These are phyloP conservation scores for Rhizomys pruinosus DNA, from an alignment of 2,113 vertebrate genomes.

Conservation along the genomic window DNA sequence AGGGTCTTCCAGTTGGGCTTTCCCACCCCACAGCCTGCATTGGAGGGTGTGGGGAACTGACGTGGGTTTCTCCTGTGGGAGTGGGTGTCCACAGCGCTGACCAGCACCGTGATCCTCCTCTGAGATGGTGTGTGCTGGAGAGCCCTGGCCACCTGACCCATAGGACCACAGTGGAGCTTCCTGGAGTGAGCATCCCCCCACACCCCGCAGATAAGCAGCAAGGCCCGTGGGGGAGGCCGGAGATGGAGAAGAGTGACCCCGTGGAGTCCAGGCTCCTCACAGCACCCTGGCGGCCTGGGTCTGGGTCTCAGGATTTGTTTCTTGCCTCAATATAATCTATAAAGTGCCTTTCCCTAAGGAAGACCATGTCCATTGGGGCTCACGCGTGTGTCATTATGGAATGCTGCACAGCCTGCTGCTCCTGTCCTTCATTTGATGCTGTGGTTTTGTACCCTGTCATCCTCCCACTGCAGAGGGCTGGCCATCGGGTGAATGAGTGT, in stretches of 20 bases:
- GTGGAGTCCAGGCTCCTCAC: too few species aligned
- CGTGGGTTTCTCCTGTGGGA: background rate
- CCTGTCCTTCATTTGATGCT: background rate
- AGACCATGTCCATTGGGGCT: background rate
- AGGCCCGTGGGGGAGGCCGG: too few species aligned
- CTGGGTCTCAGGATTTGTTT: background rate
- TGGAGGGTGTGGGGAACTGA: background rate
- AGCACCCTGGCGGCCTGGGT: background rate
- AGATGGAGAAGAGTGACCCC: fast-evolving
- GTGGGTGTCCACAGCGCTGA: background rate
- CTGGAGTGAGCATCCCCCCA: too few species aligned
- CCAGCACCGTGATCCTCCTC: background rate
- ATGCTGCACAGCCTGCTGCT: fast-evolving
- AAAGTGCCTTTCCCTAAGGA: background rate
- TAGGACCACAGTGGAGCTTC: background rate
- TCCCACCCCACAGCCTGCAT: background rate
- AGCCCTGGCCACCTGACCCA: background rate
- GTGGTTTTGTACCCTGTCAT: background rate
- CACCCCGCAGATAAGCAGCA: background rate
- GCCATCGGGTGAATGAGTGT: background rate
- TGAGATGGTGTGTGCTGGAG: background rate
- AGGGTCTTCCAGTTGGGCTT: background rate
- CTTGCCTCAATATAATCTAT: background rate
- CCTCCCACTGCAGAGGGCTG: background rate
- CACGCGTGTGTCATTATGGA: background rate